Percentiles rank a stretch among this genome's conserved stretches.
These are phyloP conservation scores for Desmodus rotundus DNA, from an alignment of 2,113 vertebrate genomes.

Conservation along the genomic window DNA sequence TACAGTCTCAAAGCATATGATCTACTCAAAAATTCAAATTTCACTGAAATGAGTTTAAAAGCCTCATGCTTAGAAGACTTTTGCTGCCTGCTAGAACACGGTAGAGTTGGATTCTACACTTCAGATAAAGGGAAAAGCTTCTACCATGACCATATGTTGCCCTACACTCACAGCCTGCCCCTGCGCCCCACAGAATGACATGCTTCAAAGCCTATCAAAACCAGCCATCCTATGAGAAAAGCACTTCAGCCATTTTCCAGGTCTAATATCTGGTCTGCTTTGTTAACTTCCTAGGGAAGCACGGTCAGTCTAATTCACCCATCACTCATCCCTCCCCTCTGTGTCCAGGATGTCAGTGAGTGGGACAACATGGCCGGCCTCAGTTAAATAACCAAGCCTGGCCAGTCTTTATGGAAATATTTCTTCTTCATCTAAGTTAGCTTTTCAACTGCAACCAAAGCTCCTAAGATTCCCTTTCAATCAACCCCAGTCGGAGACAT, in stretches of 20 bases:
- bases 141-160: background rate
- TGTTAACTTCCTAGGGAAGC: background rate
- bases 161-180: background rate
- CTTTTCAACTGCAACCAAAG: background rate
- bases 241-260: background rate
- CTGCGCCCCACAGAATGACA: background rate
- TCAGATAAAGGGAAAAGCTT: background rate
- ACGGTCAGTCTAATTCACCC: background rate
- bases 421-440: background rate
- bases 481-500: background rate
- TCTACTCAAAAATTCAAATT: background rate
- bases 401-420: background rate
- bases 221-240: background rate
- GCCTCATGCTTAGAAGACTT: background rate
- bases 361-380: background rate
- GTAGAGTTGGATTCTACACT: background rate
- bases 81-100: background rate
- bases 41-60: background rate
- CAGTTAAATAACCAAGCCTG: background rate
- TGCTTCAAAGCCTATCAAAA: background rate
- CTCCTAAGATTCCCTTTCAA: background rate
- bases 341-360: background rate
- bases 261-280: constrained; percentile 15
- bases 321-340: background rate
- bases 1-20: constrained; percentile 28